Evolutionary conservation across 2,888 invertebrate genomes (phyloP).

Genomic region (Metopia argyrocephala): DNA sequence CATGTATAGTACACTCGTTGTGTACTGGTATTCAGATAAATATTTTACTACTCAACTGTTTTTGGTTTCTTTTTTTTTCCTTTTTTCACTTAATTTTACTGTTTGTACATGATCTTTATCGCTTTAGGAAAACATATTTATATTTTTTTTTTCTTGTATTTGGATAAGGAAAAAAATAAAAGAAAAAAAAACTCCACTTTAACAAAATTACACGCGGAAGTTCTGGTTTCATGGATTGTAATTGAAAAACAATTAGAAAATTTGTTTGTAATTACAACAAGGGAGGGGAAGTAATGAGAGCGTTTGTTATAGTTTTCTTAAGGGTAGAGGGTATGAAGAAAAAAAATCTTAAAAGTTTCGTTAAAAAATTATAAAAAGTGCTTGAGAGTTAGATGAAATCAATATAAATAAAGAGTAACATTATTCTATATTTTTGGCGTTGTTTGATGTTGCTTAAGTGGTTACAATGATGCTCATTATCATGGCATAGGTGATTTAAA

Average conservation of each 20-base stretch:
- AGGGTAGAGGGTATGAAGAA: background rate
- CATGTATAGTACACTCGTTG: constrained; percentile 9
- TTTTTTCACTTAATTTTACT: constrained; percentile 43
- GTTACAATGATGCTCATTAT: no score
- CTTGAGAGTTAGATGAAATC: no score
- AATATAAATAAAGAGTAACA: no score
- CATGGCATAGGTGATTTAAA: no score
- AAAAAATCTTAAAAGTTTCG: no score
- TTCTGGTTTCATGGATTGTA: constrained; percentile 27
- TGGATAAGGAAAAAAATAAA: background rate
- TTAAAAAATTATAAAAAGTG: no score
- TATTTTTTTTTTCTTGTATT: background rate
- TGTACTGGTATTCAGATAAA: constrained; percentile 9
- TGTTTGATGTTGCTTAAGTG: no score
- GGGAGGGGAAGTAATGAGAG: background rate
- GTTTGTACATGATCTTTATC: constrained; percentile 52
- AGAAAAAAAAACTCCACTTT: background rate
- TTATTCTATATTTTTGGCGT: no score
- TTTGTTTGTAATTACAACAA: constrained; percentile 27
- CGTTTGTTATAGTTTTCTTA: background rate
- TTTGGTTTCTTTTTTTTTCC: background rate
- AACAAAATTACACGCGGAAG: constrained; percentile 36
- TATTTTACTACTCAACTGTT: background rate
- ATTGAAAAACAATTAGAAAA: constrained; percentile 52
- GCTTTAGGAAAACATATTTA: background rate